These are phyloP conservation scores for Neoaliturus tenellus DNA, from an alignment of 2,888 invertebrate genomes.

Conservation along the genomic window DNA sequence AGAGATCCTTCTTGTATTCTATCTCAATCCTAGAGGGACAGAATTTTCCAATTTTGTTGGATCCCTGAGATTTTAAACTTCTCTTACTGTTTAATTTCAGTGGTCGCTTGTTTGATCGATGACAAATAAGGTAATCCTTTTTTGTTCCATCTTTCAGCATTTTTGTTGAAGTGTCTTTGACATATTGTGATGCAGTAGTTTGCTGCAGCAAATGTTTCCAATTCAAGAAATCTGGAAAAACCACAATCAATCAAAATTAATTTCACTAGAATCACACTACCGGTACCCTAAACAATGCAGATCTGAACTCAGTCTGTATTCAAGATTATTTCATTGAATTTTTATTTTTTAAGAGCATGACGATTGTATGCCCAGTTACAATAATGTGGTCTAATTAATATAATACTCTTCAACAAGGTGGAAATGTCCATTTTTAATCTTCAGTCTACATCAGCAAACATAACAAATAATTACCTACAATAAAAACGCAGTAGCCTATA, in stretches of 20 bases:
- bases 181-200: constrained; percentile 5
- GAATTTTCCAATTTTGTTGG: constrained; percentile 11
- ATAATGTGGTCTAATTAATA: no score
- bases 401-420: no score
- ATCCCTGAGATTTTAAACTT: constrained; percentile 26
- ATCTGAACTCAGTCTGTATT: no score
- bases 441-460: no score
- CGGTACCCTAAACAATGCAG: not conserved
- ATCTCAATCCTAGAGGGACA: constrained; percentile 45
- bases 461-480: no score
- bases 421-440: no score
- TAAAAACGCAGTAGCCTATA: no score
- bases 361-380: no score
- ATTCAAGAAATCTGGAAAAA: constrained; percentile 40
- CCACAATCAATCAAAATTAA: constrained; percentile 1
- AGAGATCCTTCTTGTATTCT: constrained; percentile 17
- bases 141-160: not conserved
- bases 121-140: constrained; percentile 17
- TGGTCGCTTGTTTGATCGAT: not conserved
- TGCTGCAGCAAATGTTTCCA: constrained; percentile 28
- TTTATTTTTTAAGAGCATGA: no score
- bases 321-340: no score
- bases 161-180: constrained; percentile 31
- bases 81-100: not conserved
- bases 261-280: not conserved